phyloP scores from a whole-genome alignment of 2,797 vertebrate genomes.

The Kryptopterus vitreolus region DNA sequence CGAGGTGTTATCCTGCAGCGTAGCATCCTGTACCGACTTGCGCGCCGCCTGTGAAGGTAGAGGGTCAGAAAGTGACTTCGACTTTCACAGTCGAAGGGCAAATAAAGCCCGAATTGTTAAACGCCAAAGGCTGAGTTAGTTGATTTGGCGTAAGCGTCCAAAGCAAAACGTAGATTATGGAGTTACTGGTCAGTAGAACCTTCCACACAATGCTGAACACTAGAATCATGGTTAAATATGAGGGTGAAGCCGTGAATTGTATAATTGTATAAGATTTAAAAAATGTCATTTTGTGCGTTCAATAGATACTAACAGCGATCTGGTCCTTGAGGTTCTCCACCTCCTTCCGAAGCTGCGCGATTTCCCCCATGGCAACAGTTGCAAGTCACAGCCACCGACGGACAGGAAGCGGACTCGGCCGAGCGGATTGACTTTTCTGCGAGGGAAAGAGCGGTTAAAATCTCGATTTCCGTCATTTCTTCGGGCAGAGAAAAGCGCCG shows the following conservation, averaged over 20 bases:
- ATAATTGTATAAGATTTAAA: neutral
- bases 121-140: neutral
- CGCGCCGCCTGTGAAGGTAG: slow-evolving; percentile 81
- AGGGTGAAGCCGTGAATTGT: neutral
- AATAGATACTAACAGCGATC: slow-evolving; percentile 83
- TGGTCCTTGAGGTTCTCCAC: slow-evolving; percentile 93
- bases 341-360: slow-evolving; percentile 93
- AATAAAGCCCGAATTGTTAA: neutral
- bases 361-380: slow-evolving; percentile 86
- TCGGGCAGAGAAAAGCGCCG: too few species aligned
- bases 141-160: too few species aligned
- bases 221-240: too few species aligned
- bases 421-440: slow-evolving; percentile 57
- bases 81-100: neutral
- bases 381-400: slow-evolving; percentile 62
- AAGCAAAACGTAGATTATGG: too few species aligned
- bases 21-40: slow-evolving; percentile 87
- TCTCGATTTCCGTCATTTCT: too few species aligned
- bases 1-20: slow-evolving; percentile 80
- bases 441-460: neutral
- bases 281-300: neutral
- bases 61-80: slow-evolving; percentile 5
- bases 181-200: too few species aligned
- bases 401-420: slow-evolving; percentile 60
- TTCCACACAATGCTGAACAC: too few species aligned